These are phyloP conservation scores for Lasioglossum zephyrum DNA, from an alignment of 2,888 invertebrate genomes.

Conservation along the genomic window DNA sequence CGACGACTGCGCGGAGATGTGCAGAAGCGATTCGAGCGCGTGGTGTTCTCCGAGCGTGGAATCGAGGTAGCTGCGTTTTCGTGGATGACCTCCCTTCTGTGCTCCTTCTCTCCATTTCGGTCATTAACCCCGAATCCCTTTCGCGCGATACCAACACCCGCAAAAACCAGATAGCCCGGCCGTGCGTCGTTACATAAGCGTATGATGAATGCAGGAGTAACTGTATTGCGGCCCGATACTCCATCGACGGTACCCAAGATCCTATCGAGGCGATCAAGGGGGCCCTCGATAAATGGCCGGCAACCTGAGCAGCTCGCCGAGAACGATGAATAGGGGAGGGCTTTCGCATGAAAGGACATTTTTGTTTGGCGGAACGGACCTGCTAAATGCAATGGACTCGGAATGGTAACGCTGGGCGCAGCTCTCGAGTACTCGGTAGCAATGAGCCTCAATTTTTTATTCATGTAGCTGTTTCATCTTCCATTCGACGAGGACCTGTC, in stretches of 20 bases:
- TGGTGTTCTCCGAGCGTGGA: constrained; percentile 14
- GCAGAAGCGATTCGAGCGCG: not conserved
- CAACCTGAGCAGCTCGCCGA: constrained; percentile 20
- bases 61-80: constrained; percentile 61
- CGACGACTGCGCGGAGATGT: not conserved
- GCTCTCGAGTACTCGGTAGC: not conserved
- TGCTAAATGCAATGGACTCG: not conserved
- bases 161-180: constrained; percentile 39
- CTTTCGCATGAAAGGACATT: not conserved
- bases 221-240: constrained; percentile 51
- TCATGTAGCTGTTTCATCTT: too few relatives aligned
- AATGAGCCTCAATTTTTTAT: not conserved
- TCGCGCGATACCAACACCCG: constrained; percentile 59
- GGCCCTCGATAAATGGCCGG: constrained; percentile 39
- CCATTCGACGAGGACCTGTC: too few relatives aligned
- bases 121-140: constrained; percentile 71
- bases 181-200: constrained; percentile 52
- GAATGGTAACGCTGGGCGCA: not conserved
- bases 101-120: constrained; percentile 54
- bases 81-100: constrained; percentile 54
- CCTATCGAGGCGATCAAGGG: constrained; percentile 23
- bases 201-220: constrained; percentile 62
- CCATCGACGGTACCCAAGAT: constrained; percentile 38
- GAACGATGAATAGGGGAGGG: constrained; percentile 11
- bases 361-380: not conserved